Conservation (phyloP, 2,797 vertebrate genomes). For the Hoplostethus atlanticus region DNA sequence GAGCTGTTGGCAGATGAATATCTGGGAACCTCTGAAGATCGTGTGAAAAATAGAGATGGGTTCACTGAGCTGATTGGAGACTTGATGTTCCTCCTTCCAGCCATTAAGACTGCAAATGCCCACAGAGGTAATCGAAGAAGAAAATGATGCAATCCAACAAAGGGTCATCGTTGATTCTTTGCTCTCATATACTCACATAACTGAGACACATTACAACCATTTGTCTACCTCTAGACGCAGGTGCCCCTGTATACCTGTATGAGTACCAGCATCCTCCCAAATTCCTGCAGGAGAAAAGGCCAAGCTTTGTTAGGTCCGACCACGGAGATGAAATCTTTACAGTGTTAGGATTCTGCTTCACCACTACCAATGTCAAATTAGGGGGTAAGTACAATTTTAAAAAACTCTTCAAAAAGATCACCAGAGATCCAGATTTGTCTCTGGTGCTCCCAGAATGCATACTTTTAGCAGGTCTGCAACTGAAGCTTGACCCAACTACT, state of each 20-base stretch:
- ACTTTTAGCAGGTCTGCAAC: background rate
- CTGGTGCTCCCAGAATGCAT: background rate
- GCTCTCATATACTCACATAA: background rate
- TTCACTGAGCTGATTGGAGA: conserved; percentile 84
- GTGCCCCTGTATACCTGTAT: conserved; percentile 88
- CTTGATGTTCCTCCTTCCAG: conserved; percentile 75
- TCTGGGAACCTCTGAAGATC: conserved; percentile 70
- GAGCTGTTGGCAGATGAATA: conserved; percentile 81
- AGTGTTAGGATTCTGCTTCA: conserved; percentile 87
- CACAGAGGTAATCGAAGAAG: conserved; percentile 85
- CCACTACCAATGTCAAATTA: conserved; percentile 66
- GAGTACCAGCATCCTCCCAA: conserved; percentile 85
- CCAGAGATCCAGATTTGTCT: background rate
- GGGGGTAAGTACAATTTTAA: conserved; percentile 46
- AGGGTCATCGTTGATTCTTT: background rate
- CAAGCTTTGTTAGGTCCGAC: conserved; percentile 86
- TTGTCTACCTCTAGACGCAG: conserved; percentile 70
- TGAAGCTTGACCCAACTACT: conserved; percentile 1
- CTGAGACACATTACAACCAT: background rate
- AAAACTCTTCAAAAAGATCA: background rate
- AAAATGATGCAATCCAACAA: background rate
- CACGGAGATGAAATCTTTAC: conserved; percentile 86
- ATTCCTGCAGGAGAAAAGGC: conserved; percentile 62
- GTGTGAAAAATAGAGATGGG: conserved; percentile 77
- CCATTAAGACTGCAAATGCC: conserved; percentile 74